Evolutionary conservation across 2,888 invertebrate genomes (phyloP), one percentile per base, ranked within the genome.

Genomic region (Brachypalpus laphriformis): DNA sequence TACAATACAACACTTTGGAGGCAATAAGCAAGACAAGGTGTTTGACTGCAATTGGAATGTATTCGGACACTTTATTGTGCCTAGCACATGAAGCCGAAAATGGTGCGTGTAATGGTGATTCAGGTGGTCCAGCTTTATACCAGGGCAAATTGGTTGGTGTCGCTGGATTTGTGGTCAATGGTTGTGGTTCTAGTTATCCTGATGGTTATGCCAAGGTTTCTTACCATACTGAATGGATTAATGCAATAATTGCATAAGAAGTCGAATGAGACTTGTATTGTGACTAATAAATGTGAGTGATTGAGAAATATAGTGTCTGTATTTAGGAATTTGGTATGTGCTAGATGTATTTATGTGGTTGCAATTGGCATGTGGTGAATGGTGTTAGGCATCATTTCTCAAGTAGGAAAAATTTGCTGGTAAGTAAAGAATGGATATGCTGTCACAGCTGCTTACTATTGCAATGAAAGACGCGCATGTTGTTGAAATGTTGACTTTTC

Each of bases 31-130:
- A 77, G 0, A 37, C 40, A 0, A 88, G 88, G 2, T 91, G 91
- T 22, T 18, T 80, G 0, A 59, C 71, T 1, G 42, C 85, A 14
- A 85, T 90, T 14, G 47, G 81, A 0, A 87, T 82, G 71, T 87
- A 87, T 9, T 87, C 81, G 25, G 87, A 87, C 2, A 88, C 89
- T 3, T 57, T 91, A 18, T 72, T 91, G n/a, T 91, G 91, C 51
- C 86, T 91, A 68, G 88, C 77, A 3, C 89, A 90, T 56, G 40
- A 56, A 14, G 5, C 42, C 0, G 78, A 82, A 25, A 86, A 87
- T 20, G 91, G 92, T 3, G 88, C 89, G 2, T 91, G 92, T 70
- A 82, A 87, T 16, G 91, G 91, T 3, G 91, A 92, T 68, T 90
- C 89, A 2, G 92, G 91, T 8, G 91, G 91, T 40, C 91, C 91